phyloP scores from a whole-genome alignment of 2,888 invertebrate genomes.

The Antheraea yamamai region DNA sequence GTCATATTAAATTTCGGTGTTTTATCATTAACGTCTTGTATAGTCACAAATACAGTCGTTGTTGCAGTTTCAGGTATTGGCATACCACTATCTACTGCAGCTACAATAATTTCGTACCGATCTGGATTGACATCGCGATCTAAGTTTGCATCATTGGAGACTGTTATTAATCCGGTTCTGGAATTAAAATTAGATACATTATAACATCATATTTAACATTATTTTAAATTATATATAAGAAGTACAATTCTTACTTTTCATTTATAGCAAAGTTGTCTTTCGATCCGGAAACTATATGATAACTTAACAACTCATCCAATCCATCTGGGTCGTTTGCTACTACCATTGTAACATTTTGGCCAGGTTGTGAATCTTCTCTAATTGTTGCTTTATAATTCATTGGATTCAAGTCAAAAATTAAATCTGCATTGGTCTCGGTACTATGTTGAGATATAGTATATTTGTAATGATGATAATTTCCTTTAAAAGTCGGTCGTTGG shows the following conservation, averaged over 20 bases:
- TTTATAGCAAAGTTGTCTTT: conserved; percentile 90
- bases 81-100: conserved; percentile 88
- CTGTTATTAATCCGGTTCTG: conserved; percentile 86
- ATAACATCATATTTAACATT: not conserved
- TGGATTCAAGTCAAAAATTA: conserved; percentile 83
- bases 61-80: conserved; percentile 90
- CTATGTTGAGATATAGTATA: conserved; percentile 61
- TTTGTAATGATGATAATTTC: conserved; percentile 84
- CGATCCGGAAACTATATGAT: conserved; percentile 87
- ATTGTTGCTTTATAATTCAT: conserved; percentile 87
- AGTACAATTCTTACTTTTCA: conserved; percentile 78
- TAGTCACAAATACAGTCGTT: conserved; percentile 86
- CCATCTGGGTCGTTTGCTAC: conserved; percentile 91
- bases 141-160: conserved; percentile 87
- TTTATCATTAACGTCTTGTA: conserved; percentile 91
- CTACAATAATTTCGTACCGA: conserved; percentile 86
- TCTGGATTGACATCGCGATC: conserved; percentile 86
- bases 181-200: conserved; percentile 32
- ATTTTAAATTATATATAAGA: not conserved
- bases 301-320: conserved; percentile 85
- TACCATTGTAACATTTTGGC: conserved; percentile 86
- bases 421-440: conserved; percentile 62
- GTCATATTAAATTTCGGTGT: conserved; percentile 88
- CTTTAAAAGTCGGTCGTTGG: conserved; percentile 90
- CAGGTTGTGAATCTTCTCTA: conserved; percentile 86